Evolutionary conservation across 2,888 invertebrate genomes (phyloP).

Genomic region (Chouioia cunea): DNA sequence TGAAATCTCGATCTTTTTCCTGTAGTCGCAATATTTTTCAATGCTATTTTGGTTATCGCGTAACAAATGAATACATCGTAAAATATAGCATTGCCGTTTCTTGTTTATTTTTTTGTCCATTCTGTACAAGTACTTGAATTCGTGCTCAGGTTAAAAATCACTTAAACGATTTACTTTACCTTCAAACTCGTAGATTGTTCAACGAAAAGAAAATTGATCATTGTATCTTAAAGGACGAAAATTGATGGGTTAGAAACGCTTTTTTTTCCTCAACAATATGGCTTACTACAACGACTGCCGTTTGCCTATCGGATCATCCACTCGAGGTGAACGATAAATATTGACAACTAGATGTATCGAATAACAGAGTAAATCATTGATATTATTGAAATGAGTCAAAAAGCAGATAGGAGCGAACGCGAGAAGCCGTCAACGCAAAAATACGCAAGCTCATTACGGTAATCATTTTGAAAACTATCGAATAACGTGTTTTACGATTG

Average conservation of each 20-base stretch:
- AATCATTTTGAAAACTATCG: conserved; percentile 34
- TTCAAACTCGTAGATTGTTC: background rate
- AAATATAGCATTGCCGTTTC: conserved; percentile 19
- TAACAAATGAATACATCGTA: conserved; percentile 34
- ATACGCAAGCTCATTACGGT: conserved; percentile 58
- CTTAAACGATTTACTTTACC: background rate
- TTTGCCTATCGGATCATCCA: conserved; percentile 15
- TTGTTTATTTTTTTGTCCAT: background rate
- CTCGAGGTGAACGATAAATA: conserved; percentile 26
- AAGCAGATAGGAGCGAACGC: conserved; percentile 25
- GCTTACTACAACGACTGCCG: conserved; percentile 54
- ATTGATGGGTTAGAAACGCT: conserved; percentile 35
- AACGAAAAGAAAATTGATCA: conserved; percentile 1
- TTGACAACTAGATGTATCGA: background rate
- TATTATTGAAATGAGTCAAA: background rate
- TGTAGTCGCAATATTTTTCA: too few species aligned
- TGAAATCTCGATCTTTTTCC: too few species aligned
- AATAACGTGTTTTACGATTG: background rate
- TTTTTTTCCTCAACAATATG: conserved; percentile 58
- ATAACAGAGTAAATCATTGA: too few species aligned
- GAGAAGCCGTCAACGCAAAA: conserved; percentile 7
- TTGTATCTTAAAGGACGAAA: conserved; percentile 11
- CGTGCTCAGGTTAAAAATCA: background rate
- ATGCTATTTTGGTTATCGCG: background rate
- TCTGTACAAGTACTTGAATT: too few species aligned